Evolutionary conservation across 2,888 invertebrate species (phyloP).

Genomic region (Drosophila tanythrix): DNA sequence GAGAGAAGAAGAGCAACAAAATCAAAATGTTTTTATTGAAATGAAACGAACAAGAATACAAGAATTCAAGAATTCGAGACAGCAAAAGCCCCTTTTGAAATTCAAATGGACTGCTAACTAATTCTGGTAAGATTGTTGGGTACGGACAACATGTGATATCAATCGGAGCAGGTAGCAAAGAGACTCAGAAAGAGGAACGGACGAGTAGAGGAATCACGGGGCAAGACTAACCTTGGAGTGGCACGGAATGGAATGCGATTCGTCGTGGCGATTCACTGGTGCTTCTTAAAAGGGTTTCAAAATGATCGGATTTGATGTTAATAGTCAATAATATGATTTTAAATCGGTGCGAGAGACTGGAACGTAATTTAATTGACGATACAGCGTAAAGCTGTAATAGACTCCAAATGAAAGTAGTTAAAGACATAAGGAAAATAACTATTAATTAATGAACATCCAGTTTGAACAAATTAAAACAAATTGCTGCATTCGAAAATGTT

Average conservation of each 20-base stretch:
- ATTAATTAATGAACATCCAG: neutral
- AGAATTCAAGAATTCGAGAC: slow-evolving; percentile 16
- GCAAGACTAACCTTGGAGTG: slow-evolving; percentile 5
- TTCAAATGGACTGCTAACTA: slow-evolving; percentile 47
- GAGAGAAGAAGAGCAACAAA: slow-evolving; percentile 35
- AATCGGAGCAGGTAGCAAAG: slow-evolving; percentile 54
- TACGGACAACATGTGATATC: slow-evolving; percentile 50
- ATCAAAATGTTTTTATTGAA: slow-evolving; percentile 57
- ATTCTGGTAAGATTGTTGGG: slow-evolving; percentile 62
- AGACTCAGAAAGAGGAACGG: slow-evolving; percentile 4
- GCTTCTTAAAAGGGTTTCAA: slow-evolving; percentile 10
- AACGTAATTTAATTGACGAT: neutral
- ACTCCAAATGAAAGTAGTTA: neutral
- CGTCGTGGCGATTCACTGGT: slow-evolving; percentile 7
- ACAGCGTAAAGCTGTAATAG: neutral
- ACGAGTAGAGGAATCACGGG: slow-evolving; percentile 34
- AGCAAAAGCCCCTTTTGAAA: slow-evolving; percentile 37
- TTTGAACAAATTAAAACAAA: neutral
- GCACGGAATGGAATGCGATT: slow-evolving; percentile 39
- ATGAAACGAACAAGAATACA: slow-evolving; percentile 38
- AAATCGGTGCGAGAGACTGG: slow-evolving; percentile 24
- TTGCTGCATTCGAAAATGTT: neutral
- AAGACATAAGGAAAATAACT: neutral
- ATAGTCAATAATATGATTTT: slow-evolving; percentile 30
- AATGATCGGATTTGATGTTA: slow-evolving; percentile 16